These are phyloP conservation scores for Argya squamiceps DNA, from an alignment of 2,797 vertebrate species.

Conservation along the genomic window DNA sequence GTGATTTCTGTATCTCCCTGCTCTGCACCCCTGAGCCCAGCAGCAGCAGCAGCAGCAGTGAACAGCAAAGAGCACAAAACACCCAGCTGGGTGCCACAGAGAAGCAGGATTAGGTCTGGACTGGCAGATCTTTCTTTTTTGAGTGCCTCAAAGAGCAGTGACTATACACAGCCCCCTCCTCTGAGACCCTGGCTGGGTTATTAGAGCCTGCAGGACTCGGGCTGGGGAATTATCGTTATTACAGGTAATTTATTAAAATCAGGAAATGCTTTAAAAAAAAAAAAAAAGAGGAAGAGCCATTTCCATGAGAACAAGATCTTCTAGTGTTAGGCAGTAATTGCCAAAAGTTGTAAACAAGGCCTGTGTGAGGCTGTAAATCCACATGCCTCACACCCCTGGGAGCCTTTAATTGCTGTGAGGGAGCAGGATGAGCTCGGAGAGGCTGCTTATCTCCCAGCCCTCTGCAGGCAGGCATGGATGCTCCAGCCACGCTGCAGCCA, in stretches of 20 bases:
- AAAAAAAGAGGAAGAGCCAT: slow-evolving; percentile 5
- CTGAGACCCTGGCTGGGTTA: neutral
- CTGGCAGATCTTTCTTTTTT: neutral
- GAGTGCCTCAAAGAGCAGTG: neutral
- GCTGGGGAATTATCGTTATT: neutral
- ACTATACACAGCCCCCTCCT: neutral
- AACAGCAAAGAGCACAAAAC: neutral
- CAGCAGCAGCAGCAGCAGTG: neutral
- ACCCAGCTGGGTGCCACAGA: neutral
- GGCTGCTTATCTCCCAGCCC: fast-evolving
- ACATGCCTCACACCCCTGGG: neutral
- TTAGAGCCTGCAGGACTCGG: neutral
- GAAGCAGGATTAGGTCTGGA: neutral
- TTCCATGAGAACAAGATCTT: slow-evolving; percentile 38
- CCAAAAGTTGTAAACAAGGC: slow-evolving; percentile 31
- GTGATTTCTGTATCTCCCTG: neutral
- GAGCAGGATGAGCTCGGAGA: neutral
- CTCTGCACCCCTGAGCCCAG: neutral
- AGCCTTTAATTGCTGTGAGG: neutral
- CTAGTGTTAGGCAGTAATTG: slow-evolving; percentile 20
- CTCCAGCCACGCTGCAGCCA: neutral
- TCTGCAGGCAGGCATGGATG: neutral
- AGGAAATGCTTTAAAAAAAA: neutral
- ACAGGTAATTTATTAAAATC: slow-evolving; percentile 36
- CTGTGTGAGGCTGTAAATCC: slow-evolving; percentile 41